Evolutionary conservation across 2,113 vertebrate genomes (phyloP).

Genomic region (Bostrychus sinensis): DNA sequence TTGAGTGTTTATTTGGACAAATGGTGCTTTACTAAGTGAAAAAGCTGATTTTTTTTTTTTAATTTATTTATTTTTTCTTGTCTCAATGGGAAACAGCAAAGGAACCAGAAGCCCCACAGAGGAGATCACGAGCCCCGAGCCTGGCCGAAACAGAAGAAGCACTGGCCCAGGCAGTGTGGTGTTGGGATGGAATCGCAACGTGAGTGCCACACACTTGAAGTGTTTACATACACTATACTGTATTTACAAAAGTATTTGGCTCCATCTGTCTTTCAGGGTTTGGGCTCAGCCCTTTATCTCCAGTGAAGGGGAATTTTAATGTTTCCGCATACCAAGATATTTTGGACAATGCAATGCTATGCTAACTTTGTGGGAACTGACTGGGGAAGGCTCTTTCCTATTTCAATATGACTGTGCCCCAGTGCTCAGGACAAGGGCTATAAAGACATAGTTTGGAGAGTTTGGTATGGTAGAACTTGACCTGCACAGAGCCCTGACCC

Average conservation of each 20-base stretch:
- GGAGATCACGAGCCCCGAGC: conserved; percentile 58
- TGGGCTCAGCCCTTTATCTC: not conserved
- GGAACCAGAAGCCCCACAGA: conserved; percentile 9
- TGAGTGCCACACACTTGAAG: conserved; percentile 33
- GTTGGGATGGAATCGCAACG: conserved; percentile 87
- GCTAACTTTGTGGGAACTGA: too few species aligned
- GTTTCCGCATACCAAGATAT: not conserved
- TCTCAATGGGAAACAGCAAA: conserved; percentile 64
- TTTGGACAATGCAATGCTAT: too few species aligned
- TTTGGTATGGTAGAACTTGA: too few species aligned
- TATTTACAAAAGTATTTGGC: not conserved
- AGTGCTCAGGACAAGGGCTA: too few species aligned
- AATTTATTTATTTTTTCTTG: not conserved
- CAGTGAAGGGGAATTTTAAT: not conserved
- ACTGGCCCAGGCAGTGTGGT: conserved; percentile 89
- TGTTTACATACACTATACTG: not conserved
- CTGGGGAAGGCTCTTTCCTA: too few species aligned
- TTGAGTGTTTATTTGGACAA: too few species aligned
- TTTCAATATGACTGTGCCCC: too few species aligned
- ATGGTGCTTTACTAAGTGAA: not conserved
- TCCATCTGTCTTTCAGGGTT: not conserved
- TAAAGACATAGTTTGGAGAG: too few species aligned
- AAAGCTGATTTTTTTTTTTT: not conserved
- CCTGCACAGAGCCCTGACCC: not conserved
- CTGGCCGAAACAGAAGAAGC: conserved; percentile 86